Base-by-base conservation (phyloP, 2,888 invertebrate species). In the Hirtodrosophila confusa region DNA sequence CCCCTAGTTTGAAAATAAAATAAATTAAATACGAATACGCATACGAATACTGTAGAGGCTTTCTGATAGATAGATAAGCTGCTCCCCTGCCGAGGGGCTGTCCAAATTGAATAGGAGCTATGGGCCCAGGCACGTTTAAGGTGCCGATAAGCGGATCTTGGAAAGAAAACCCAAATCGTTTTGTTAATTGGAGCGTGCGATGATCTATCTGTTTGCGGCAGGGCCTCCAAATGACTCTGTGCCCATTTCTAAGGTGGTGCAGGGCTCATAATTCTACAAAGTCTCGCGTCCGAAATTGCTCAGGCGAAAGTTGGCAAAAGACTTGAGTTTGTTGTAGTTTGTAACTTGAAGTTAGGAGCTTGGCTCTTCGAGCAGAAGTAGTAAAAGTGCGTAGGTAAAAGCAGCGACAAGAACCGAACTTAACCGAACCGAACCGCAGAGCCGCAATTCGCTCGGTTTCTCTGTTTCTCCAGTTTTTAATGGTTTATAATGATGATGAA, bases 341-440 rank as follows among this genome's bases (percentile, higher is more conserved):
- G 17, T 7, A 31, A 2, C 31, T 8, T 31, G 9, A 9, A 31
- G 8, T 31, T 31, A 8, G 31, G 31, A 31, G n/a, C n/a, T n/a
- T n/a, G n/a, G n/a, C n/a, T n/a, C n/a, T n/a, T n/a, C n/a, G n/a
- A n/a, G 31, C 27, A 12, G 29, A 29, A 36, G 45, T 23, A 62
- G 80, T 80, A 86, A 86, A 78, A 83, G 86, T 83, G 83, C 86
- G 83, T 83, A 83, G 86, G 86, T 78, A 83, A 78, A 74, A 85
- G 74, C 58, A 56, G 44, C 44, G 49, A 56, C 56, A 65, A 54
- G 74, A 74, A 69, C 58, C 64, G 55, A 17, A 17, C 17, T 17
- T 1, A 27, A 6, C 27, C 6, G 6, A 5, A 27, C 3, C n/a
- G n/a, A n/a, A n/a, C n/a, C n/a, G n/a, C n/a, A n/a, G n/a, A 27